These are phyloP conservation scores for Mycalesis mineus DNA, from an alignment of 2,888 invertebrate genomes.

Conservation along the genomic window DNA sequence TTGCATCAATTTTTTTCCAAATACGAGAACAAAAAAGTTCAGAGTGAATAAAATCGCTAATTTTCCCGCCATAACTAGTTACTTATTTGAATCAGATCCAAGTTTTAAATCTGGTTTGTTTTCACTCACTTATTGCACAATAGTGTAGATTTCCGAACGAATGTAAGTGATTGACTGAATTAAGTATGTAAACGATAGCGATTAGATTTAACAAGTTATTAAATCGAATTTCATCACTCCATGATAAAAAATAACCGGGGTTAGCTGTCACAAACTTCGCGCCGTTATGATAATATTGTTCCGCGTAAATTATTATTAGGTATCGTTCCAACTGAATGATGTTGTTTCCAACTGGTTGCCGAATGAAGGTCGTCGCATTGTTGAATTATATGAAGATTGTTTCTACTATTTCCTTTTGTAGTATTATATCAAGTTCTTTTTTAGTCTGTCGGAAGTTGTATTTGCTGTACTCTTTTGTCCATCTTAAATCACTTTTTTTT, in stretches of 20 bases:
- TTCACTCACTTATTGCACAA: no score
- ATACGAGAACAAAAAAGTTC: conserved; percentile 7
- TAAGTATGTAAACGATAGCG: neutral
- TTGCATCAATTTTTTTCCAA: conserved; percentile 38
- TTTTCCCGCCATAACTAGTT: conserved; percentile 6
- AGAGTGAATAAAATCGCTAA: conserved; percentile 12
- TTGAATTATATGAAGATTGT: neutral
- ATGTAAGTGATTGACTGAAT: neutral
- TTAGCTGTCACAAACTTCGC: neutral
- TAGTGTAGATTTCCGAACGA: neutral
- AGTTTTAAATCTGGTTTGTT: neutral
- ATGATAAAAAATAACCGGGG: neutral
- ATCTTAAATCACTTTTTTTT: no score
- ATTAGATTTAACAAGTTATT: neutral
- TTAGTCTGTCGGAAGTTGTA: neutral
- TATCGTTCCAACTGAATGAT: neutral
- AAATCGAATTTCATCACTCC: conserved; percentile 2
- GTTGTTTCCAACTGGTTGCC: neutral
- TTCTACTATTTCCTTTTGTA: neutral
- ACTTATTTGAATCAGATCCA: neutral
- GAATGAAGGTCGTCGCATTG: neutral
- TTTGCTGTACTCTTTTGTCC: no score
- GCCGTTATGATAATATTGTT: neutral
- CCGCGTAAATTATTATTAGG: neutral
- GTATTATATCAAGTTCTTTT: neutral